Base-by-base conservation (phyloP, 35 echinoderm and acorn worm genomes). In the Holothuria glaberrima region DNA sequence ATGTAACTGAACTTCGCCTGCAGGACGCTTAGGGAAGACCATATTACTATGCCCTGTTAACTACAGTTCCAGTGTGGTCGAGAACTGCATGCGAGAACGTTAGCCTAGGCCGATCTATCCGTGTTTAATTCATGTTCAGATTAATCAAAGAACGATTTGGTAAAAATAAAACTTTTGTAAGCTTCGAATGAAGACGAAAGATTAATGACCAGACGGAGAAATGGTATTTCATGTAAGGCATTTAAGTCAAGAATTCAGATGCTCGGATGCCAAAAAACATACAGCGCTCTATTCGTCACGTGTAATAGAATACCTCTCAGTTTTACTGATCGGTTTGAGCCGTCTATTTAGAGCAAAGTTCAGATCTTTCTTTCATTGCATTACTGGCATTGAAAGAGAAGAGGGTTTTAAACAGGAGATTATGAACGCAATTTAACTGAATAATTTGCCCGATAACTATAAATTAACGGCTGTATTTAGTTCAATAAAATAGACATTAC, bases 111-210 rank as follows among this genome's bases (percentile, higher is more conserved):
- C 5, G 20, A 50, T 35, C 38, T 69, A 12, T 24, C 74, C 25
- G 46, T 56, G n/a, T 78, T 78, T 78, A 25, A 50, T 78, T 75
- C 34, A 35, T 24, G 21, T 45, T 75, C 0, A 41, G 32, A 75
- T 36, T 75, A 75, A 75, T 75, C 71, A 78, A 78, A 78, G 74
- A 52, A 41, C 74, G 50, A 78, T 78, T 78, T 78, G 66, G 74
- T 48, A 78, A 78, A 78, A 41, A 48, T 78, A 78, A 78, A 54
- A 54, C 12, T 54, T 54, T 54, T 22, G 74, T 50, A 78, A 25
- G 9, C 74, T 48, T 78, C 21, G 12, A 41, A 48, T 48, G 13
- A 48, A 78, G 27, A n/a, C 36, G 38, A 78, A 75, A 78, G 74
- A 78, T 78, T 78, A 50, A 78, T 48, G 74, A 50, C 10, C 74